Base-by-base conservation (phyloP, 2,888 invertebrate species). In the Nomada fucata region DNA sequence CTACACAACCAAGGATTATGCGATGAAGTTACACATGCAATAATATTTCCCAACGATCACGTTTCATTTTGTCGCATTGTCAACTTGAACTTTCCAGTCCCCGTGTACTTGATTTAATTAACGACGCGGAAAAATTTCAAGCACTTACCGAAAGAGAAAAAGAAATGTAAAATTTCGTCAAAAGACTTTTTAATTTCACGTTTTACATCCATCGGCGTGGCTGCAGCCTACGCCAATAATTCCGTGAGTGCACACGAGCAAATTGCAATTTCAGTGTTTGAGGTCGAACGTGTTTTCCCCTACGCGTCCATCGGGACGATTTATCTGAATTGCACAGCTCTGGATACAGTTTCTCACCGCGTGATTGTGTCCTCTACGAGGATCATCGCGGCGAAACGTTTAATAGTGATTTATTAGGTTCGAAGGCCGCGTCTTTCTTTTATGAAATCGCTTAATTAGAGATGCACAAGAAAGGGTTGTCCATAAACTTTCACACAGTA, bases 281-380 rank as follows among this genome's bases (percentile, higher is more conserved):
- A 53, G 67, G 53, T 53, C 20, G 53, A 15, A 53, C 67, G 53
- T 64, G 64, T 52, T 64, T 15, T 53, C 52, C 29, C 20, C n/a
- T 67, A 3, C 13, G 29, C 29, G 7, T 4, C 67, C 20, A 20
- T 29, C 53, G 10, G 15, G 52, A 64, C 55, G 53, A 80, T 64
- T 81, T 80, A 74, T 81, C 74, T 50, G 55, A 64, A 68, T 79
- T 59, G 69, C 68, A 53, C 67, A 80, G 74, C 79, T 64, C 36
- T 23, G 65, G 60, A 74, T 72, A 69, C 60, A 52, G 59, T 70
- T 59, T 47, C 65, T 53, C 52, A 36, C 52, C 15, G 52, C 52
- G 20, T 53, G 65, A 53, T 52, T 52, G 36, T 53, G 20, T 60
- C 47, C 59, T 69, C 57, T 44, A 9, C 47, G 20, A 67, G 52